Conservation (phyloP, 2,797 vertebrate genomes). For the Antrozous pallidus region DNA sequence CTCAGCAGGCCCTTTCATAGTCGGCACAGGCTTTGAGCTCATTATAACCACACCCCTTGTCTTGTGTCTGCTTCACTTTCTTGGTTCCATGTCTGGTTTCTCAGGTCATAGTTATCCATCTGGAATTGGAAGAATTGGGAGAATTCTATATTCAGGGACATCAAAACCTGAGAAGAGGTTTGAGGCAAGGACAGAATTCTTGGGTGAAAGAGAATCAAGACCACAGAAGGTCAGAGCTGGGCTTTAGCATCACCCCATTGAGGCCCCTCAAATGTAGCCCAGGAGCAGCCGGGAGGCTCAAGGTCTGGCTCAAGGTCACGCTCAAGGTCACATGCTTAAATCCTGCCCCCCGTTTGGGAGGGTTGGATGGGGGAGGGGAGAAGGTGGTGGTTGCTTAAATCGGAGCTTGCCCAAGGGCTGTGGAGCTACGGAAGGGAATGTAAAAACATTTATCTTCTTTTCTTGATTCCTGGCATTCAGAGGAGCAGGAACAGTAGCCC, state of each 20-base stretch:
- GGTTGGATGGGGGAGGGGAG: not conserved
- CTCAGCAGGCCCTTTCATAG: not conserved
- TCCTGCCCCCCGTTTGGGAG: not conserved
- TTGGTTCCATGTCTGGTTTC: constrained; percentile 51
- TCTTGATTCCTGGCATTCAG: not conserved
- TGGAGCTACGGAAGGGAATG: not conserved
- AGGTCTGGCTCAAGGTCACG: constrained; percentile 49
- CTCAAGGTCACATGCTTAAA: constrained; percentile 36
- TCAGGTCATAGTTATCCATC: not conserved
- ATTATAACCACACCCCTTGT: constrained; percentile 75
- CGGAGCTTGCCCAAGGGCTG: not conserved
- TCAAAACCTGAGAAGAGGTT: not conserved
- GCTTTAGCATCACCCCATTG: not conserved
- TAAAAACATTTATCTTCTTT: not conserved
- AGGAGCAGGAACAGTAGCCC: not conserved
- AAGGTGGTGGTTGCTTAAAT: not conserved
- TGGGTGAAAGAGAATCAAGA: not conserved
- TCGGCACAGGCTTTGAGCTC: constrained; percentile 61
- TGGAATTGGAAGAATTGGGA: constrained; percentile 39
- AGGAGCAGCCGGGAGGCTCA: not conserved
- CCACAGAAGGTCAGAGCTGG: constrained; percentile 40
- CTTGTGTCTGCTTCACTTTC: constrained; percentile 67
- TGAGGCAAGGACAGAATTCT: constrained; percentile 38
- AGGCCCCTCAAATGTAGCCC: not conserved
- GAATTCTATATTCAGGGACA: constrained; percentile 19